A percentile compares a stretch with the other conserved stretches of the same genome.
Evolutionary conservation across 2,888 invertebrate species (phyloP).

Genomic region (Dolichopus griseipennis): DNA sequence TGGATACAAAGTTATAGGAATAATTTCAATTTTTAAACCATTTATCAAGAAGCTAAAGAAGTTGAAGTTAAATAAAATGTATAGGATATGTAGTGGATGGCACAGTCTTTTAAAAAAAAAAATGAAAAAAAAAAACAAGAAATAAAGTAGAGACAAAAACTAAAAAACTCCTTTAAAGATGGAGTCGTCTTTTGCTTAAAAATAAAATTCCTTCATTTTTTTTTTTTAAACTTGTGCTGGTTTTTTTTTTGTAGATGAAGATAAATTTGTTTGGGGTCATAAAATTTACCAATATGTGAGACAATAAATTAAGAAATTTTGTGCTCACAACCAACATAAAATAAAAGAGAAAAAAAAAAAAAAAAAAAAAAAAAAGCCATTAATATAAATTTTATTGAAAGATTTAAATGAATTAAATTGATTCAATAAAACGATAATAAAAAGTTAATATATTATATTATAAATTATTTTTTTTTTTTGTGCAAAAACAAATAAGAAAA

Average conservation of each 20-base stretch:
- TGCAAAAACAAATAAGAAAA: too few relatives aligned
- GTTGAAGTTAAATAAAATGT: not conserved
- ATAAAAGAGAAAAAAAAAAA: not conserved
- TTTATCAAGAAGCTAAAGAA: not conserved
- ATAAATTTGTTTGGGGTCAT: conserved; percentile 1
- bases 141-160: too few relatives aligned
- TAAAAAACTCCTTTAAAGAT: too few relatives aligned
- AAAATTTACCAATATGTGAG: conserved; percentile 4
- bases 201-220: not conserved
- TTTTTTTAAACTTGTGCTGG: not conserved
- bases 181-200: not conserved
- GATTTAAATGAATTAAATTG: conserved; percentile 6
- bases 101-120: too few relatives aligned
- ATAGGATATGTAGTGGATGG: too few relatives aligned
- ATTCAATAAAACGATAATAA: conserved; percentile 4
- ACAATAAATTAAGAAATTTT: conserved; percentile 6
- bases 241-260: not conserved
- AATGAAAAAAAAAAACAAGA: too few relatives aligned
- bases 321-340: not conserved
- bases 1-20: too few relatives aligned
- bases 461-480: not conserved
- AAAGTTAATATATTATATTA: not conserved
- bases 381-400: conserved; percentile 6
- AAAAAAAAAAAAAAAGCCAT: not conserved
- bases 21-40: not conserved